Percentiles rank a stretch among this genome's conserved stretches.
These are phyloP conservation scores for Chrysogorgia sp. DNA, from an alignment of 92 coral and sea anemone species.

Conservation along the genomic window DNA sequence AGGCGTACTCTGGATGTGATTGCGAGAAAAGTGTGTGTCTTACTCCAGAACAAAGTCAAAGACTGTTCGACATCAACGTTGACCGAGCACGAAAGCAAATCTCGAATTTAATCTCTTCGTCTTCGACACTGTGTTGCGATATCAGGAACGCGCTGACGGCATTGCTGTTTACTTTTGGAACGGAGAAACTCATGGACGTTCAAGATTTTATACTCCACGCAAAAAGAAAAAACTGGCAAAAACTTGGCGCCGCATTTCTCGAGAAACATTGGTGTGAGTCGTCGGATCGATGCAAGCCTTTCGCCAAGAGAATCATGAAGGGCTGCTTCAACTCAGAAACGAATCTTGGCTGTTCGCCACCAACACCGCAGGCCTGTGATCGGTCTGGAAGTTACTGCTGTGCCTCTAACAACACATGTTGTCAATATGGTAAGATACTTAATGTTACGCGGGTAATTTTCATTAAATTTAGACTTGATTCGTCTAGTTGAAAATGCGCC, in stretches of 20 bases:
- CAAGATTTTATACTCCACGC: background rate
- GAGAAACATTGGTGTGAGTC: conserved; percentile 4
- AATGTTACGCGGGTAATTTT: background rate
- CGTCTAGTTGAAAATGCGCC: too few species aligned
- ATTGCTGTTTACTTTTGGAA: conserved; percentile 21
- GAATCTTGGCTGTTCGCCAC: conserved; percentile 19
- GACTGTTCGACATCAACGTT: conserved; percentile 3
- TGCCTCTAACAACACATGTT: conserved; percentile 31
- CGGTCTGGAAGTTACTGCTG: conserved; percentile 10
- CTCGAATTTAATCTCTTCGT: conserved; percentile 1
- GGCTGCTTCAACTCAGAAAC: conserved; percentile 5
- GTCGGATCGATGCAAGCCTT: conserved; percentile 16
- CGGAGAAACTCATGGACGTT: background rate
- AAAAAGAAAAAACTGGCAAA: conserved; percentile 7
- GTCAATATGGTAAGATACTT: conserved; percentile 3
- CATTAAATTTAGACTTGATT: background rate
- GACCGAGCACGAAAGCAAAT: conserved; percentile 35
- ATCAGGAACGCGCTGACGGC: conserved; percentile 13
- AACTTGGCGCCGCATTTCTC: conserved; percentile 24
- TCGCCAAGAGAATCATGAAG: conserved; percentile 12
- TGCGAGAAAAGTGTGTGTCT: conserved; percentile 29
- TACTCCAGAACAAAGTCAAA: conserved; percentile 22
- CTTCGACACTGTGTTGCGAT: conserved; percentile 14
- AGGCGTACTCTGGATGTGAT: conserved; percentile 16
- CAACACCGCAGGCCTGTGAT: conserved; percentile 23